phyloP scores from a whole-genome alignment of 2,797 vertebrate genomes.

The Salmo trutta region DNA sequence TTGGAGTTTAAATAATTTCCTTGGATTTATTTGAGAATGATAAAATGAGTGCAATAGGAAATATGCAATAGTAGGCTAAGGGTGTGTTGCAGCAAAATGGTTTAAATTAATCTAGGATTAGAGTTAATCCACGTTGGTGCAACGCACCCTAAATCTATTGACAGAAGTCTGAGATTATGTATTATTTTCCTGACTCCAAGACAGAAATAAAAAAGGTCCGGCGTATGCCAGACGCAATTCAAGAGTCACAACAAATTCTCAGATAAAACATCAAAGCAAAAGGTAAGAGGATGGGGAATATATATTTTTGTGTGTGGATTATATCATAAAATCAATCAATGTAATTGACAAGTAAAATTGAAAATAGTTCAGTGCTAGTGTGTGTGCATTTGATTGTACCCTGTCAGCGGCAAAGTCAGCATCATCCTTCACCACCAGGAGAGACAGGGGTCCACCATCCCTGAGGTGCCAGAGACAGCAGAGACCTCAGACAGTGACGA shows the following conservation, averaged over 20 bases:
- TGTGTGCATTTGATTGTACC: background rate
- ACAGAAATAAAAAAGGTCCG: background rate
- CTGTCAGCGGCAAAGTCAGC: background rate
- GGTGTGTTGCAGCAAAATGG: too few species aligned
- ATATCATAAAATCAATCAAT: background rate
- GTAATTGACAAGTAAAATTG: background rate
- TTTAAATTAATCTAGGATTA: too few species aligned
- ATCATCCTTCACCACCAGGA: background rate
- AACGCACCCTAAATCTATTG: background rate
- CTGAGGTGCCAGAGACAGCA: background rate
- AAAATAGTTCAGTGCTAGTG: background rate
- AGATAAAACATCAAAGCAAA: background rate
- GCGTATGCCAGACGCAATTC: background rate
- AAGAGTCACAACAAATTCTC: background rate
- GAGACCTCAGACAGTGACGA: constrained; percentile 12
- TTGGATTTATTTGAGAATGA: background rate
- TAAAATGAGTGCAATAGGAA: background rate
- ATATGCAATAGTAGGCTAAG: too few species aligned
- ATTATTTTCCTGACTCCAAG: background rate
- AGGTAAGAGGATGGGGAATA: background rate
- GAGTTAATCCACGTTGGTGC: too few species aligned
- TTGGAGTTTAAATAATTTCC: background rate
- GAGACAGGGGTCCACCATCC: background rate
- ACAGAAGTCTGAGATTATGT: background rate
- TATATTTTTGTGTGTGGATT: background rate